Percentiles rank a stretch among this genome's conserved stretches.
Conservation (phyloP, 2,888 invertebrate species). For the Stenchaetothrips biformis region DNA sequence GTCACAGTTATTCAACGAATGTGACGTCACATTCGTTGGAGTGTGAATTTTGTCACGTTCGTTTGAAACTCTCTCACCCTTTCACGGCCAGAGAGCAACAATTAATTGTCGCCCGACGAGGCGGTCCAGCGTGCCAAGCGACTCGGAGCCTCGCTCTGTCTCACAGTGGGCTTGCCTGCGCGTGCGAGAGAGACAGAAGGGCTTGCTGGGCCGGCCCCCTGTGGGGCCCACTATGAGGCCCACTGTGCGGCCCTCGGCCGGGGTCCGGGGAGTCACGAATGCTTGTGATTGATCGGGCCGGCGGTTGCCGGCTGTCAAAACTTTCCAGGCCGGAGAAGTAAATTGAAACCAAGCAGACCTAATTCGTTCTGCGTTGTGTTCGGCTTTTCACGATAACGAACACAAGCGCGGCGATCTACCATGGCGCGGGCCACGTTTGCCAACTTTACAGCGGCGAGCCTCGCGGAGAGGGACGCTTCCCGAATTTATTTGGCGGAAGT, state of each 20-base stretch:
- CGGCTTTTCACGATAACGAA: neutral
- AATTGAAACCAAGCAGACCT: constrained; percentile 20
- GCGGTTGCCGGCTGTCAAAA: constrained; percentile 17
- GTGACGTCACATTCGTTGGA: too few species aligned
- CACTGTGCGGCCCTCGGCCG: too few species aligned
- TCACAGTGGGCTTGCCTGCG: neutral
- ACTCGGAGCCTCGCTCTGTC: neutral
- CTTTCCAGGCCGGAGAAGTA: constrained; percentile 19
- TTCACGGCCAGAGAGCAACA: too few species aligned
- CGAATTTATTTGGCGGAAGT: neutral
- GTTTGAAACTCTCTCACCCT: too few species aligned
- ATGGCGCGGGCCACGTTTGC: neutral
- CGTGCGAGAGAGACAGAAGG: neutral
- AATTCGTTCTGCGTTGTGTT: neutral
- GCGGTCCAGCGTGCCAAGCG: too few species aligned
- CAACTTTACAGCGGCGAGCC: neutral
- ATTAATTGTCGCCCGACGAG: too few species aligned
- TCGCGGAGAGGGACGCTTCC: neutral
- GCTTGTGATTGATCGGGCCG: neutral
- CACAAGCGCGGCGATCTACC: neutral
- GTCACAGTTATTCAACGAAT: too few species aligned
- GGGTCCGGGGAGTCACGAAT: neutral
- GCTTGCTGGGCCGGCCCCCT: too few species aligned
- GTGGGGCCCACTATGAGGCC: too few species aligned
- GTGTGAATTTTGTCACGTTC: too few species aligned